Conservation (phyloP, 2,797 vertebrate genomes). For the Melanotaenia pygmaea region DNA sequence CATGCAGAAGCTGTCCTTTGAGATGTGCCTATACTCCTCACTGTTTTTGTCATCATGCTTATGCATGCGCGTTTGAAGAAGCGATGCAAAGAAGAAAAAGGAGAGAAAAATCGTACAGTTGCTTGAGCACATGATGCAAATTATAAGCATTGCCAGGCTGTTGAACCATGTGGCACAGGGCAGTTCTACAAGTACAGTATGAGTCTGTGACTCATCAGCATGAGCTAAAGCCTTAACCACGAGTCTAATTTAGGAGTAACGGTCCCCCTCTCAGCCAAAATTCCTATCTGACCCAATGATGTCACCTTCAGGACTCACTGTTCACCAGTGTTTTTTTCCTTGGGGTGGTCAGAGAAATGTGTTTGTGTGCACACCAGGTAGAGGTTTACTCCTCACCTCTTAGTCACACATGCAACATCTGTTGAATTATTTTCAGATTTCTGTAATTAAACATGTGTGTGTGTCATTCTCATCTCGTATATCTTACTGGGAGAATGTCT, state of each 20-base stretch:
- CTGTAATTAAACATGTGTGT: conserved; percentile 1
- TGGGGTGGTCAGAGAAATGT: background rate
- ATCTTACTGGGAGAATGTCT: conserved; percentile 33
- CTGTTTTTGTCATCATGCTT: conserved; percentile 30
- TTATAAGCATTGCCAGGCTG: conserved; percentile 48
- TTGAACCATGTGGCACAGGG: conserved; percentile 34
- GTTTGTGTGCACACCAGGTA: conserved; percentile 3
- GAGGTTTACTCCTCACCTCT: background rate
- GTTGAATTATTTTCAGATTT: background rate
- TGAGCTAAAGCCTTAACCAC: conserved; percentile 25
- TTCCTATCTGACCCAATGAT: conserved; percentile 42
- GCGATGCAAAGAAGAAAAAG: conserved; percentile 17
- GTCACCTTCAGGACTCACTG: conserved; percentile 41
- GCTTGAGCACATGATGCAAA: conserved; percentile 75
- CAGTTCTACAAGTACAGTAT: conserved; percentile 26
- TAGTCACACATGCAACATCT: background rate
- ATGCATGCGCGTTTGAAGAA: conserved; percentile 20
- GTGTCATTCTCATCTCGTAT: conserved; percentile 40
- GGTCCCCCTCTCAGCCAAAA: conserved; percentile 35
- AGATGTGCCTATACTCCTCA: conserved; percentile 75
- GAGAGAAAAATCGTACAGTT: conserved; percentile 52
- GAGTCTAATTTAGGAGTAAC: conserved; percentile 43
- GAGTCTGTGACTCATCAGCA: conserved; percentile 11
- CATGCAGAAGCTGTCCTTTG: conserved; percentile 79
- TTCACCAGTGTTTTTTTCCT: conserved; percentile 25